Evolutionary conservation across 2,113 vertebrate species (phyloP).

Genomic region (Riparia riparia): DNA sequence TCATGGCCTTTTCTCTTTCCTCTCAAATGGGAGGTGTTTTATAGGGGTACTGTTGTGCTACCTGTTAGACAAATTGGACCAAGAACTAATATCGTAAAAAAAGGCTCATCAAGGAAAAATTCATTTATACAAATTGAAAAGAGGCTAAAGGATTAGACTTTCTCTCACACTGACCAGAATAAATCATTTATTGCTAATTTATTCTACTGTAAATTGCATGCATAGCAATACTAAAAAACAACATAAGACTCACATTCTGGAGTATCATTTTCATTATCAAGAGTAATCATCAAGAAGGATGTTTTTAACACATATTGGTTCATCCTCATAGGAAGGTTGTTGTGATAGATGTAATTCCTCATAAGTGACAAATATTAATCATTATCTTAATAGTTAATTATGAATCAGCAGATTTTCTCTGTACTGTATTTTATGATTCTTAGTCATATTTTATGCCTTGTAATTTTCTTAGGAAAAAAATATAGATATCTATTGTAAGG

Average conservation of each 20-base stretch:
- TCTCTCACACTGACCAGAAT: background rate
- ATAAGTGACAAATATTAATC: background rate
- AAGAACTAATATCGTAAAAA: background rate
- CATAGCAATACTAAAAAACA: background rate
- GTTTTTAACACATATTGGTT: background rate
- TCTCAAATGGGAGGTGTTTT: background rate
- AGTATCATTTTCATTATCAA: constrained; percentile 25
- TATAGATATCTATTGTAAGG: background rate
- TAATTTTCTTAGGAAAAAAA: background rate
- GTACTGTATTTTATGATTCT: background rate
- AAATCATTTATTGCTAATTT: background rate
- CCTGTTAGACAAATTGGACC: background rate
- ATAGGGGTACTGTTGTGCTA: background rate
- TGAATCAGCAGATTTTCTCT: constrained; percentile 2
- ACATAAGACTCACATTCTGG: background rate
- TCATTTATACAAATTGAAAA: background rate
- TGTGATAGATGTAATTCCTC: background rate
- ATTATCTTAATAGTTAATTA: background rate
- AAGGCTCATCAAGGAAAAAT: background rate
- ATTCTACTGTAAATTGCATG: background rate
- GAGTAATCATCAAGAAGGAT: background rate
- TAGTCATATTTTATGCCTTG: background rate
- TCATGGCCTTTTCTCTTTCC: background rate
- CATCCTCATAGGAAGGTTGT: constrained; percentile 14
- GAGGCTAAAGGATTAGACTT: background rate